phyloP scores from a whole-genome alignment of 2,797 vertebrate genomes.

The Pangasius larnaudii region DNA sequence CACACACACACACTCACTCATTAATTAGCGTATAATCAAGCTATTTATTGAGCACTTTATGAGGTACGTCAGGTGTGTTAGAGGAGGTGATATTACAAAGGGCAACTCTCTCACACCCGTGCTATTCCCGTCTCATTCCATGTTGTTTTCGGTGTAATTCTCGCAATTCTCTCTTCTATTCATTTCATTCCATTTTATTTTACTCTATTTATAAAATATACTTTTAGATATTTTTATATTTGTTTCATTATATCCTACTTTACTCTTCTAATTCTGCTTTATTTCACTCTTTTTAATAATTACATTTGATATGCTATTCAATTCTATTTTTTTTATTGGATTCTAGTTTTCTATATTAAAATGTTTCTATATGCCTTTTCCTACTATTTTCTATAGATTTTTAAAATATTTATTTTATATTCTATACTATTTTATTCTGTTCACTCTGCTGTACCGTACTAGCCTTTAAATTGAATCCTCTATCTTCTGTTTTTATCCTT shows the following conservation, averaged over 20 bases:
- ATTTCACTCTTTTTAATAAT: background rate
- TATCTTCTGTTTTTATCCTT: background rate
- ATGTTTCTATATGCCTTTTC: background rate
- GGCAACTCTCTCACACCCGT: background rate
- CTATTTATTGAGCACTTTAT: background rate
- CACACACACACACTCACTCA: background rate
- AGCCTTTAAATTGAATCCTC: background rate
- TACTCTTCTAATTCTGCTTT: background rate
- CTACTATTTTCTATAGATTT: background rate
- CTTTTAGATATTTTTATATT: background rate
- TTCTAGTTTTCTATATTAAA: background rate
- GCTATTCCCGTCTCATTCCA: background rate
- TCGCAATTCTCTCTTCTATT: background rate
- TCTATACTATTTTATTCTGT: background rate
- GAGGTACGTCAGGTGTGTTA: background rate
- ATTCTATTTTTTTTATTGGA: background rate
- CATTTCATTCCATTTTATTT: background rate
- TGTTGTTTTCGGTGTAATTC: background rate
- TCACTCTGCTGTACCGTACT: background rate
- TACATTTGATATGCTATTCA: background rate
- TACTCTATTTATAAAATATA: background rate
- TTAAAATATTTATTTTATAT: background rate
- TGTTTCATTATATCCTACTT: background rate
- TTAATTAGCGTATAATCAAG: background rate
- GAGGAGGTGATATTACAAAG: background rate